Base-by-base conservation (phyloP, 2,797 vertebrate species). In the Acipenser transmontanus region DNA sequence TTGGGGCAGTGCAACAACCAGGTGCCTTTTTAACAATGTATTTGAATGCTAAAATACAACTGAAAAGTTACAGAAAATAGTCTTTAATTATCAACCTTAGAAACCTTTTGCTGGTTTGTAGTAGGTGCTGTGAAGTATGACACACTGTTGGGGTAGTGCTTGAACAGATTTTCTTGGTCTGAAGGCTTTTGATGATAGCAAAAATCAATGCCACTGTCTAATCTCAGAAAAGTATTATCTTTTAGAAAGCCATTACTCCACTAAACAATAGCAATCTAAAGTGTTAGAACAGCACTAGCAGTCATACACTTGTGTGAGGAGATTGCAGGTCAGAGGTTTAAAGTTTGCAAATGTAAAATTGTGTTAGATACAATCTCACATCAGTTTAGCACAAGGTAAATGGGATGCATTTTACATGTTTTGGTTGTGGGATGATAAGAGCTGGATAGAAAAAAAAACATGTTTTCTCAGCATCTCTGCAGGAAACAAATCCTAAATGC, bases 391-490 rank as follows among this genome's bases (percentile, higher is more conserved):
- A 60, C 62, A 63, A 68, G 61, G 65, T 51, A 71, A 64, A 67
- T 70, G 64, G 49, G 67, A 54, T 50, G 66, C 20, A 47, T 11
- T 69, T 52, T 64, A 52, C 65, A 62, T 62, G 69, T 66, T 72
- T 65, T 69, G 67, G 61, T 61, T 63, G 67, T 47, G 47, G 49
- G 54, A 64, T 57, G 64, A 65, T 57, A 47, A 20, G 20, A 65
- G 52, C 17, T 11, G 10, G 59, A 47, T 48, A 8, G 59, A 65
- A 57, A 47, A 8, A 47, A 48, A 47, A 78, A 74, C 68, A 73
- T 70, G 63, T 74, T 73, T 70, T 72, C 64, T 34, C 67, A 72
- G 75, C 76, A 77, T 80, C 76, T 77, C 74, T 68, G 69, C 72
- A 62, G 68, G 69, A 62, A 73, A 77, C 72, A 73, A 73, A 76